Base-by-base conservation (phyloP, 1,140 invertebrate genomes). In the Pristionchus pacificus region DNA sequence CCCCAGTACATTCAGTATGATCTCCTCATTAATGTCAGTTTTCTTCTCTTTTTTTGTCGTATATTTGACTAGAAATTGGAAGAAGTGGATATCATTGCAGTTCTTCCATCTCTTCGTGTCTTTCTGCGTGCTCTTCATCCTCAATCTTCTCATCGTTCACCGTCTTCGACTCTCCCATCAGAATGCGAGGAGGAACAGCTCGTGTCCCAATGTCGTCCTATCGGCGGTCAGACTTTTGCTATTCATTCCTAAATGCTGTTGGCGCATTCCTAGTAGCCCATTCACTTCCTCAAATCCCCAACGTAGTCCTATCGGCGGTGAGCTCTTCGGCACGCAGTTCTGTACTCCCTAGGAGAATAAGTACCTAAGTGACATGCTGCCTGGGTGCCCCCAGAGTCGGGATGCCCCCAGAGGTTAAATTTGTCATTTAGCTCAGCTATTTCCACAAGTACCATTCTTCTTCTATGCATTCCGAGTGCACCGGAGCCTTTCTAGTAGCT, bases 51-150 rank as follows among this genome's bases (percentile, higher is more conserved):
- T 19, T 13, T 10, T 57, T n/a, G 14, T 59, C n/a, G n/a, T n/a
- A n/a, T n/a, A n/a, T n/a, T n/a, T n/a, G n/a, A n/a, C n/a, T n/a
- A n/a, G n/a, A n/a, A n/a, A n/a, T n/a, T n/a, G n/a, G 38, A 49
- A 19, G 38, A 49, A 49, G 38, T 49, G 25, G 61, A 38, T 64
- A 1, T n/a, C n/a, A 31, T 24, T 66, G 59, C 32, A 72, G 70
- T 72, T 72, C 28, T 32, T 72, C 19, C 70, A 72, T 59, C 49
- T 64, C 0, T 66, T 65, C 32, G 49, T 72, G 30, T 72, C 70
- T 1, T 72, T 72, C 64, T 19, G 65, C 30, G 25, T 72, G 13
- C 59, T 72, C 1, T 49, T 49, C 13, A 32, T 58, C 13, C 55
- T 66, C 58, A 72, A 72, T 33, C 30, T 65, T 29, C 3, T 61